A percentile compares a stretch with the other conserved stretches of the same genome.
phyloP scores from a whole-genome alignment of 2,113 vertebrate genomes.

The Dasyurus viverrinus region DNA sequence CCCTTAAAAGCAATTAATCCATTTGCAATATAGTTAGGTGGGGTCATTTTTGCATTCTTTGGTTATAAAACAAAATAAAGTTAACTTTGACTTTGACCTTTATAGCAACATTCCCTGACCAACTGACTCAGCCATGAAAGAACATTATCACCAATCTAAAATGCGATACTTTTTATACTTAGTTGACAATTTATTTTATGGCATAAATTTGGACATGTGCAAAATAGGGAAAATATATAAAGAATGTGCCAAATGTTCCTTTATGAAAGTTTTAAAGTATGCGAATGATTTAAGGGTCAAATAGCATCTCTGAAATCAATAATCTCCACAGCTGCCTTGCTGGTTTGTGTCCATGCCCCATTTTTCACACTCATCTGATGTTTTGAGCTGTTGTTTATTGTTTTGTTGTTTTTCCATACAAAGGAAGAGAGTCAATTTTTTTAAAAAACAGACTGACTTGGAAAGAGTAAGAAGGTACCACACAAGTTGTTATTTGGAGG shows the following conservation, averaged over 20 bases:
- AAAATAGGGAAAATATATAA: not conserved
- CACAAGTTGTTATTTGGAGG: not conserved
- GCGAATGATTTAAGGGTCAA: not conserved
- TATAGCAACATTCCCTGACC: not conserved
- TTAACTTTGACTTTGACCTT: not conserved
- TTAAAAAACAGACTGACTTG: not conserved
- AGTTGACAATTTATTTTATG: not conserved
- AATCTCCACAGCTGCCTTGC: not conserved
- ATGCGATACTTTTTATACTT: not conserved
- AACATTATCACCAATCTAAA: not conserved
- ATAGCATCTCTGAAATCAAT: not conserved
- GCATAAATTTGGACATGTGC: not conserved
- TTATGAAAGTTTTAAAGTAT: not conserved
- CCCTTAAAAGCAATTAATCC: not conserved
- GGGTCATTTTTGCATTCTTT: not conserved
- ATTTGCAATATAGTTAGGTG: not conserved
- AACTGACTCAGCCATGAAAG: not conserved
- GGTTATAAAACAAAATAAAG: not conserved
- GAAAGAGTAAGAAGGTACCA: not conserved
- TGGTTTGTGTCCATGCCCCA: not conserved
- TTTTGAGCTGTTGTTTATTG: not conserved
- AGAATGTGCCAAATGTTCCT: not conserved
- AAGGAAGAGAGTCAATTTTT: not conserved
- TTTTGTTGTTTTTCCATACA: not conserved
- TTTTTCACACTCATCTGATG: not conserved